Percentiles rank a stretch among this genome's conserved stretches.
Conservation (phyloP, 2,888 invertebrate genomes). For the Tipula vernalis region DNA sequence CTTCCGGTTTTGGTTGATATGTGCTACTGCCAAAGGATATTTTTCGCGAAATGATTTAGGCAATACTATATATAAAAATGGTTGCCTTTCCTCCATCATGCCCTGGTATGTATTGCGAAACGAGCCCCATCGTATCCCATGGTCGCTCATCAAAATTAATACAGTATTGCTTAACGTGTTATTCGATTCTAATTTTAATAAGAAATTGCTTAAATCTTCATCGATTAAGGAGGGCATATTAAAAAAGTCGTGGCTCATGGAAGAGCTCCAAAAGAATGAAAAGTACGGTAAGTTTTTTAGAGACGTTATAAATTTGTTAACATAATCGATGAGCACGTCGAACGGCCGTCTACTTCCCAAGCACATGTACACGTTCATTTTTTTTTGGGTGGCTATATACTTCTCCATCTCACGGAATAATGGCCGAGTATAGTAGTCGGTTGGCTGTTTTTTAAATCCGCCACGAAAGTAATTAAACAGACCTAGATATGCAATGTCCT, state of each 20-base stretch:
- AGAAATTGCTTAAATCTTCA: conserved; percentile 23
- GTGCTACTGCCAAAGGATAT: conserved; percentile 48
- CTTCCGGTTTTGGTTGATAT: conserved; percentile 50
- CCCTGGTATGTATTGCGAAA: conserved; percentile 74
- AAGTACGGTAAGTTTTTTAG: conserved; percentile 53
- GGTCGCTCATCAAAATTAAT: conserved; percentile 71
- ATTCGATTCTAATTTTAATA: conserved; percentile 19
- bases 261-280: conserved; percentile 73
- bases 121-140: conserved; percentile 77
- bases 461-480: conserved; percentile 67
- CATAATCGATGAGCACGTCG: conserved; percentile 58
- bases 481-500: conserved; percentile 68
- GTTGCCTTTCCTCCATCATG: conserved; percentile 75
- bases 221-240: conserved; percentile 69
- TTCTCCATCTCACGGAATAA: conserved; percentile 56
- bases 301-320: conserved; percentile 46
- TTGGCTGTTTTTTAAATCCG: conserved; percentile 68
- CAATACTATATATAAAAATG: conserved; percentile 59
- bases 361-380: conserved; percentile 54
- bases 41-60: conserved; percentile 57
- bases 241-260: conserved; percentile 72
- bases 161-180: conserved; percentile 48
- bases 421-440: conserved; percentile 73
- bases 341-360: conserved; percentile 56
- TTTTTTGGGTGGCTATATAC: conserved; percentile 47